Evolutionary conservation across 92 coral and sea anemone genomes (phyloP).

Genomic region (Palythoa grandis): DNA sequence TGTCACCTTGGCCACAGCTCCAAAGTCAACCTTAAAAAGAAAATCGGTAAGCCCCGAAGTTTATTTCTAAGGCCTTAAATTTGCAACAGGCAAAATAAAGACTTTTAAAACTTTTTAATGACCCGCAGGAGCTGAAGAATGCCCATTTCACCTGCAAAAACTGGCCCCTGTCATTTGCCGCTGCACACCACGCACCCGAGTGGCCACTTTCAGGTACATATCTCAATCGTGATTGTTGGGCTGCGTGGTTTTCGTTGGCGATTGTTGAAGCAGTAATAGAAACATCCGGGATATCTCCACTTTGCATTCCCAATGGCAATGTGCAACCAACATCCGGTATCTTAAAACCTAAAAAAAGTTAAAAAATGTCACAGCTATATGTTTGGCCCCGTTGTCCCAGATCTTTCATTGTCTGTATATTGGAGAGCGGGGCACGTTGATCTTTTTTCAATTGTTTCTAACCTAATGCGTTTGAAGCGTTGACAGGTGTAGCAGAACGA

Average conservation of each 20-base stretch:
- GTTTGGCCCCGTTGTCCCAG: too few relatives aligned
- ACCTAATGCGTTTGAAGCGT: too few relatives aligned
- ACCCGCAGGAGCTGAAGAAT: not conserved
- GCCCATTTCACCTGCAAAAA: conserved; percentile 15
- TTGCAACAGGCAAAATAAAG: too few relatives aligned
- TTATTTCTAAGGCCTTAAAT: too few relatives aligned
- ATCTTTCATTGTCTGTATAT: too few relatives aligned
- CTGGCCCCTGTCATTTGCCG: conserved; percentile 17
- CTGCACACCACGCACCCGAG: not conserved
- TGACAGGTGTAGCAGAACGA: too few relatives aligned
- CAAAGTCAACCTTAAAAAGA: conserved; percentile 24
- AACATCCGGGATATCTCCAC: conserved; percentile 17
- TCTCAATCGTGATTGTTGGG: conserved; percentile 10
- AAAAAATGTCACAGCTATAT: too few relatives aligned
- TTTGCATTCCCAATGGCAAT: conserved; percentile 30
- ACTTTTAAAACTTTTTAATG: too few relatives aligned
- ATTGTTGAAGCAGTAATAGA: conserved; percentile 31
- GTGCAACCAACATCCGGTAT: conserved; percentile 39
- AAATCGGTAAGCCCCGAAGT: not conserved
- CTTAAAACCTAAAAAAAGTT: not conserved
- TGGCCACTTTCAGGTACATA: conserved; percentile 14
- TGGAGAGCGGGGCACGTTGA: too few relatives aligned
- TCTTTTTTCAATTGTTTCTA: too few relatives aligned
- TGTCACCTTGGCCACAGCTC: conserved; percentile 33
- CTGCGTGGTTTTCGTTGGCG: not conserved